A percentile compares a stretch with the other conserved stretches of the same genome.
Evolutionary conservation across 2,797 vertebrate species (phyloP).

Genomic region (Coreius guichenoti): DNA sequence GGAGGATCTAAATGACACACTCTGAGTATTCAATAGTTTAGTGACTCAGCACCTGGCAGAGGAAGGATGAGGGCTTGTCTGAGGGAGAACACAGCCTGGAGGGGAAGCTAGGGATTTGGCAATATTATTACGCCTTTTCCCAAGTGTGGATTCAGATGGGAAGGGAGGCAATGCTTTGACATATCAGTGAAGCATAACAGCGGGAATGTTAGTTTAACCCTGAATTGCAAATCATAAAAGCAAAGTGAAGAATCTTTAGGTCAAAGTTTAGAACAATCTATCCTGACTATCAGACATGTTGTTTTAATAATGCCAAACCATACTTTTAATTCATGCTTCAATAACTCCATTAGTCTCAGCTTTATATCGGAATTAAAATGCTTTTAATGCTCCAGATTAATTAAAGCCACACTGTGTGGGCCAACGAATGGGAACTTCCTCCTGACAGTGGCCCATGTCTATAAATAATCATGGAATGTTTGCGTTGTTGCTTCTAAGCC

Average conservation of each 20-base stretch:
- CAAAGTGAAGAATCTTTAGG: constrained; percentile 2
- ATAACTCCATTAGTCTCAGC: neutral
- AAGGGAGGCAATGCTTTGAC: constrained; percentile 8
- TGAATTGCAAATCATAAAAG: constrained; percentile 14
- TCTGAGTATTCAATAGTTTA: neutral
- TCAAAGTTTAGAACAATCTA: neutral
- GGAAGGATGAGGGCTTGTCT: constrained; percentile 48
- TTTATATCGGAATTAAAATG: constrained; percentile 13
- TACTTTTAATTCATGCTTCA: neutral
- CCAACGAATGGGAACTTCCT: constrained; percentile 19
- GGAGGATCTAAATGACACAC: constrained; percentile 13
- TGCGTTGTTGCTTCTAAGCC: constrained; percentile 24
- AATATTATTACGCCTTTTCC: constrained; percentile 2
- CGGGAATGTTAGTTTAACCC: constrained; percentile 1
- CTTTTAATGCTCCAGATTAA: constrained; percentile 10
- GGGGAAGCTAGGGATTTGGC: constrained; percentile 26
- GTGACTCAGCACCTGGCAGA: constrained; percentile 46
- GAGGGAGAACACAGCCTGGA: constrained; percentile 11
- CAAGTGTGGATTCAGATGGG: neutral
- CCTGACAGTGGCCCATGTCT: neutral
- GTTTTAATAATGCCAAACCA: neutral
- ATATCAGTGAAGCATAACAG: neutral
- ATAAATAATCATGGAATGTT: constrained; percentile 42
- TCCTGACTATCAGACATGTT: neutral
- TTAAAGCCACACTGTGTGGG: constrained; percentile 14